Base-by-base conservation (phyloP, 2,888 invertebrate genomes). In the Melanophora roralis region DNA sequence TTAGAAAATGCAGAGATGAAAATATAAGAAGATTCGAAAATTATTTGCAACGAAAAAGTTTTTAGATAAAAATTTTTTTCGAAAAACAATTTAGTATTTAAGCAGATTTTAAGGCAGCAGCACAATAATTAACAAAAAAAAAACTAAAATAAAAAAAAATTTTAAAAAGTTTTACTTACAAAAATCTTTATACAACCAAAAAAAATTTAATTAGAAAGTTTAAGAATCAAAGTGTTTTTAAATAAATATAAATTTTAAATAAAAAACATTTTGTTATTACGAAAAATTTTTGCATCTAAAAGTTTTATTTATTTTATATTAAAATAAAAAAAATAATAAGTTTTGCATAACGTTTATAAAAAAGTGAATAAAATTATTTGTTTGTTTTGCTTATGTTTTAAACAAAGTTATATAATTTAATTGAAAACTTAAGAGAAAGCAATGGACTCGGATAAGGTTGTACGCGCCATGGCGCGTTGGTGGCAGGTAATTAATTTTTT, bases 391-490 rank as follows among this genome's bases (percentile, higher is more conserved):
- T n/a, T n/a, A n/a, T n/a, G n/a, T 23, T 62, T 27, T 27, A 32
- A 57, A 16, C 0, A 23, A 67, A 53, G 75, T 76, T 80, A 47
- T 68, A 64, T 73, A 71, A 71, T 45, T 45, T 62, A 12, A 38
- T 19, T 32, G 21, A 60, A 60, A 23, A 19, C 2, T 3, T 9
- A 23, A 65, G 5, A 78, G 40, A 65, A 21, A 11, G 74, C 73
- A 75, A 89, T 89, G 89, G 89, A 89, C 85, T 87, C 89, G 32
- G 89, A 89, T 53, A 89, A 89, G 85, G 89, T 89, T 65, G 89
- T 90, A 27, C 86, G 87, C 78, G 89, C 90, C 34, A 89, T 89
- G 89, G 89, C 89, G 65, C 90, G 90, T 64, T 89, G 89, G 89
- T 89, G 89, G 89, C 89, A 89, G 89, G 89, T 89, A 89, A 89